Base-by-base conservation (phyloP, 1,140 invertebrate species). In the Zelostemma sp. region DNA sequence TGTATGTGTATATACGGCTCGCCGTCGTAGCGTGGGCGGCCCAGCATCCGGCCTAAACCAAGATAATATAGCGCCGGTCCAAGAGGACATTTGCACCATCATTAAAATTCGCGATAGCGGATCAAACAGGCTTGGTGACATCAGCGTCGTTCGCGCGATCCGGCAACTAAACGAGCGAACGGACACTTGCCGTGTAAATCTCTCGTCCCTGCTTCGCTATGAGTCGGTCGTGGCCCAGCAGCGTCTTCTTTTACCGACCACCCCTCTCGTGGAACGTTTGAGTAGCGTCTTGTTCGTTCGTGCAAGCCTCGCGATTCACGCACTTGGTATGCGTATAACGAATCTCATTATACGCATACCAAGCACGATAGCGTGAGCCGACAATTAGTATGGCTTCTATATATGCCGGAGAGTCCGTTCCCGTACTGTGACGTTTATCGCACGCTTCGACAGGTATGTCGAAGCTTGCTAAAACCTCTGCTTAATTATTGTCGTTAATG, bases 101-200 rank as follows among this genome's bases (percentile, higher is more conserved):
- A 85, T 85, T 85, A 85, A 85, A 85, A 85, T 85, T 85, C 83
- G 83, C 83, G 84, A 85, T 85, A 85, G 81, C 78, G 76, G 79
- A 85, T 85, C 84, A 81, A 85, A 84, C 84, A 85, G 81, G 78
- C 76, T 75, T 74, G 74, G 76, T 82, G 82, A 84, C 82, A 84
- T 83, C 80, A 82, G 78, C 81, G 79, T 79, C 78, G 77, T 80
- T 82, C 81, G 75, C 80, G 77, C 78, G 75, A 78, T 77, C 67
- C 67, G 57, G 80, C 74, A 81, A 78, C 82, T 83, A 85, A 85
- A 84, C 81, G 81, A 83, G 80, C 71, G 65, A 63, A 63, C 59
- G 74, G 76, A 80, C 74, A 72, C 76, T 74, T 72, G 66, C 48
- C 72, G 72, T 73, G 66, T 72, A 66, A 77, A 77, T 72, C 62